phyloP scores from a whole-genome alignment of 2,797 vertebrate species.

The Microcaecilia unicolor region DNA sequence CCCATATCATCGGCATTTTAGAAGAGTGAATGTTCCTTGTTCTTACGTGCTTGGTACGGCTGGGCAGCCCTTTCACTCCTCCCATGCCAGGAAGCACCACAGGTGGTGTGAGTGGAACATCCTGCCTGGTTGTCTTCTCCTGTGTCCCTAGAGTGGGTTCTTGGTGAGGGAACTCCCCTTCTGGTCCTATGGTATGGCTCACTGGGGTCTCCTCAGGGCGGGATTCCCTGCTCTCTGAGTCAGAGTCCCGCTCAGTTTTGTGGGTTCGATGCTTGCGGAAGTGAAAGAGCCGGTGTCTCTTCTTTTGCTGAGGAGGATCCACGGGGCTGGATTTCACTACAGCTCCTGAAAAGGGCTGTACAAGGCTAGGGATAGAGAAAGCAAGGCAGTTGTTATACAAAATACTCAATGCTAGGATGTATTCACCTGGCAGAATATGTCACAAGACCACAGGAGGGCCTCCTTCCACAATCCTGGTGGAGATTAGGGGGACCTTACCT shows the following conservation, averaged over 20 bases:
- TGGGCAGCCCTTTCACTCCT: slow-evolving; percentile 30
- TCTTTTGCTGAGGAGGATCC: slow-evolving; percentile 40
- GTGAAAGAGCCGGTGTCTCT: slow-evolving; percentile 40
- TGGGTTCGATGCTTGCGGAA: slow-evolving; percentile 43
- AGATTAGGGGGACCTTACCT: slow-evolving; percentile 19
- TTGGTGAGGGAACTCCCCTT: background rate
- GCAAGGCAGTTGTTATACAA: background rate
- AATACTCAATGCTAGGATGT: background rate
- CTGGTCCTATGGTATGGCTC: slow-evolving; percentile 2
- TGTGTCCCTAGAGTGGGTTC: slow-evolving; percentile 11
- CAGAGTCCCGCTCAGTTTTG: slow-evolving; percentile 59
- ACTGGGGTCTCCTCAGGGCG: slow-evolving; percentile 29
- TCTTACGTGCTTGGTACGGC: slow-evolving; percentile 6
- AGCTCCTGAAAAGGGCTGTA: slow-evolving; percentile 5
- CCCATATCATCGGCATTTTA: slow-evolving; percentile 25
- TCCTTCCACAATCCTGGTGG: background rate
- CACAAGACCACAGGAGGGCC: no score
- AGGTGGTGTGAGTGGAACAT: slow-evolving; percentile 6
- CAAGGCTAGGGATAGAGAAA: background rate
- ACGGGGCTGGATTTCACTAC: slow-evolving; percentile 25
- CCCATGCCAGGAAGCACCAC: slow-evolving; percentile 10
- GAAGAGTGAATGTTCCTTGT: background rate
- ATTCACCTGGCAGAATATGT: background rate
- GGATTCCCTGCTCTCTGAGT: slow-evolving; percentile 41
- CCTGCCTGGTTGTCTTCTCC: no score